Evolutionary conservation across 2,888 invertebrate species (phyloP), one percentile per base, ranked within the genome.

Genomic region (Anagyrus pseudococci): DNA sequence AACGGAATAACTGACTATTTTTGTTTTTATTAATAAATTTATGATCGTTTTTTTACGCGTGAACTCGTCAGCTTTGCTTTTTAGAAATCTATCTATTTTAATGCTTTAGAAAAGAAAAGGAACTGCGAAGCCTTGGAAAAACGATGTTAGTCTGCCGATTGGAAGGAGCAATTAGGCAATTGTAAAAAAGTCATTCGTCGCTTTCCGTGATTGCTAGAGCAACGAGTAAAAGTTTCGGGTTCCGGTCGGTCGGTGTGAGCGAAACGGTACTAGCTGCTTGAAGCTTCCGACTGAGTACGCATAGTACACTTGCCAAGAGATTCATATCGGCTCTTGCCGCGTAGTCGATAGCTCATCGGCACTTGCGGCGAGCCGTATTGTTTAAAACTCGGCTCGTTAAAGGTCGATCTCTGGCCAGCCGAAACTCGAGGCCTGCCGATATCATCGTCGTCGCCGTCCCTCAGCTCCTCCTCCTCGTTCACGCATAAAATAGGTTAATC

Each of bases 321-420:
- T 55, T 67, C 67, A 67, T 57, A 64, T 57, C 62, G 29, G 48
- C 43, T 19, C 17, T 10, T 6, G 8, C 37, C 8, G 22, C 26
- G 46, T n/a, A 15, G 37, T 41, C 64, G 59, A 59, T 59, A 57
- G 60, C 48, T 60, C 60, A 64, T 64, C 52, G 64, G 43, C 53
- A 57, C 57, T 57, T 48, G 52, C 22, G 33, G 53, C 29, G 58
- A 41, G 23, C 20, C 47, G 60, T 54, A 65, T 60, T 67, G 62
- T 60, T 67, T 58, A 61, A 66, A 70, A 68, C 67, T 71, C 68
- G 62, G 63, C 69, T 71, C 70, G 67, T 71, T 71, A 71, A 58
- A n/a, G 62, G 67, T 64, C 59, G 64, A 68, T 64, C 58, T 64
- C 40, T 52, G 44, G 56, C 49, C 50, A 50, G 37, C 53, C 49